Base-by-base conservation (phyloP, 2,113 vertebrate genomes). In the Oreamnos americanus region DNA sequence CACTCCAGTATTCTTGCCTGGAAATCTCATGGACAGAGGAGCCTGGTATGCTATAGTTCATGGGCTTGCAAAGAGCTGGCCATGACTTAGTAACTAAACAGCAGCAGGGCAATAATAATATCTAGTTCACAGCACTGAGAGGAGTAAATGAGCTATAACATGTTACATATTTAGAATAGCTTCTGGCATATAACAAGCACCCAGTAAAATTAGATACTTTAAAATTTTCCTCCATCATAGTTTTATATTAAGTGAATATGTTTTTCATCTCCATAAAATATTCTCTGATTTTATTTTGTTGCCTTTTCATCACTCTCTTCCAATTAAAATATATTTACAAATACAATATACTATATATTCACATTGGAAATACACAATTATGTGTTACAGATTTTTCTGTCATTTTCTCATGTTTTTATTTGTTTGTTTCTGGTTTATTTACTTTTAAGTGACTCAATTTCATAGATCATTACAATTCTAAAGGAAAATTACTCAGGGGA, bases 371-470 rank as follows among this genome's bases (percentile, higher is more conserved):
- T 49, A 19, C 0, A 51, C 3, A 85, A 21, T 71, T 89, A 81
- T 64, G 0, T 49, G 49, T 85, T 88, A 36, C 39, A 91, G 15
- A 89, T 62, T 93, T 81, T 95, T 74, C 33, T 60, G 49, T 47
- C 64, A 47, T 93, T 93, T 94, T 79, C 28, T 67, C 19, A 36
- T 93, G 1, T 36, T 92, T 90, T 85, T 74, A 10, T 92, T 91
- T 97, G 17, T 79, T 64, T 81, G 9, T 87, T 95, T 87, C 19
- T 84, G 36, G 12, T 57, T 91, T 91, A 81, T 96, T 93, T 96
- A 23, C 57, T 96, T 97, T 96, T 55, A 93, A 96, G 76, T 88
- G 36, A 95, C 45, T 98, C 58, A 91, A 82, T 95, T 95, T 95
- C 93, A 85, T 51, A 85, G 51, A 89, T 91, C 64, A 96, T 97